Base-by-base conservation (phyloP, 2,888 invertebrate genomes). In the Thalpophila matura region DNA sequence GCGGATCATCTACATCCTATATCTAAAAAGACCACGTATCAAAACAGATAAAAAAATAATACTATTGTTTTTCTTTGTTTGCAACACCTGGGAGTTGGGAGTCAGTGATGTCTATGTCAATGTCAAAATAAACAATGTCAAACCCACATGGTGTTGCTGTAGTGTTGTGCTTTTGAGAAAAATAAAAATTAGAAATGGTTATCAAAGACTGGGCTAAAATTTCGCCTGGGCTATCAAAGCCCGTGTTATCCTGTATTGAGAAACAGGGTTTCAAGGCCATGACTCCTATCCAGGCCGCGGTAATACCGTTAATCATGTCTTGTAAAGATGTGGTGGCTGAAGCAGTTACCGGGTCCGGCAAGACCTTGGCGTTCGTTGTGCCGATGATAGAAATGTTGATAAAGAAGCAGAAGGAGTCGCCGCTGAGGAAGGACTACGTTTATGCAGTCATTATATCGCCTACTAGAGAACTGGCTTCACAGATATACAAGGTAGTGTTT, bases 301-400 rank as follows among this genome's bases (percentile, higher is more conserved):
- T 98, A 55, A 99, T 99, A 82, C 99, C 99, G 0, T 94, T 99
- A 54, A 95, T 99, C 51, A 89, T 99, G 53, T 96, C 96, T 7
- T 98, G 98, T 80, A 99, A 99, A 91, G 99, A 99, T 95, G 99
- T 99, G 12, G 99, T 98, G 0, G 99, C 98, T 0, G 99, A 99
- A 92, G 99, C 99, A 3, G 98, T 99, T 0, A 99, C 99, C 1
- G 99, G 99, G 3, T 99, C 99, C 72, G 99, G 99, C 0, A 99
- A 99, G 94, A 99, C 99, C 0, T 91, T 99, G 35, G 99, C 99
- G 0, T 99, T 99, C 90, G 93, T 99, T 10, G 96, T 99, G 40
- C 99, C 99, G 0, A 89, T 99, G 82, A 83, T 99, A 49, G 98
- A 99, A 93, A 97, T 99, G 81, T 91, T 99, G 47, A 92, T 96